A percentile compares a stretch with the other conserved stretches of the same genome.
Conservation (phyloP, 2,113 vertebrate genomes). For the Odocoileus virginianus region DNA sequence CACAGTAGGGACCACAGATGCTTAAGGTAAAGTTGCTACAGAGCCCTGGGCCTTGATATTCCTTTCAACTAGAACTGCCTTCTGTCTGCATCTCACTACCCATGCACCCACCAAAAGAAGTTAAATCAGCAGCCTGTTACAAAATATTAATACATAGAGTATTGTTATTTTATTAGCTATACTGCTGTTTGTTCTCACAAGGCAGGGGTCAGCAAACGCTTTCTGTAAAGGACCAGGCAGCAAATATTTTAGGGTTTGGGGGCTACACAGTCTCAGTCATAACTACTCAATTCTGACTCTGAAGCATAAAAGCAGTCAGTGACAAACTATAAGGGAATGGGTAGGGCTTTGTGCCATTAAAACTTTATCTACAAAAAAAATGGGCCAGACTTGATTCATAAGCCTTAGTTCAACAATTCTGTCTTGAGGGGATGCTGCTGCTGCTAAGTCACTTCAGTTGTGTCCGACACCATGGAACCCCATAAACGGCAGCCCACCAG, state of each 20-base stretch:
- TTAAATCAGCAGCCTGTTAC: neutral
- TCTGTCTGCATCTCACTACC: neutral
- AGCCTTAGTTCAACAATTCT: neutral
- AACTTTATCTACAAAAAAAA: neutral
- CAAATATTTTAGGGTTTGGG: neutral
- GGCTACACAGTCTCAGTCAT: neutral
- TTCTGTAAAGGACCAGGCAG: neutral
- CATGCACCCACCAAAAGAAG: neutral
- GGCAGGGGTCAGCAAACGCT: neutral
- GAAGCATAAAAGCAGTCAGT: neutral
- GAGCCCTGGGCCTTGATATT: neutral
- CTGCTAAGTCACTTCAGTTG: neutral
- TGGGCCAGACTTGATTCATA: neutral
- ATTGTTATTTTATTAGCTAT: neutral
- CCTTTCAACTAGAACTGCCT: neutral
- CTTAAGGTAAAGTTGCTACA: neutral
- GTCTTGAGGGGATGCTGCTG: neutral
- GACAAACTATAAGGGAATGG: neutral
- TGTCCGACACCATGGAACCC: fast-evolving
- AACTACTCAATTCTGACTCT: neutral
- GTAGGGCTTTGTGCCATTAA: neutral
- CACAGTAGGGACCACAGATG: neutral
- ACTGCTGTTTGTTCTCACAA: neutral
- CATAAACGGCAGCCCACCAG: neutral
- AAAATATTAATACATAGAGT: neutral